These are phyloP conservation scores for Pterostichus madidus DNA, from an alignment of 2,888 invertebrate species.

Conservation along the genomic window DNA sequence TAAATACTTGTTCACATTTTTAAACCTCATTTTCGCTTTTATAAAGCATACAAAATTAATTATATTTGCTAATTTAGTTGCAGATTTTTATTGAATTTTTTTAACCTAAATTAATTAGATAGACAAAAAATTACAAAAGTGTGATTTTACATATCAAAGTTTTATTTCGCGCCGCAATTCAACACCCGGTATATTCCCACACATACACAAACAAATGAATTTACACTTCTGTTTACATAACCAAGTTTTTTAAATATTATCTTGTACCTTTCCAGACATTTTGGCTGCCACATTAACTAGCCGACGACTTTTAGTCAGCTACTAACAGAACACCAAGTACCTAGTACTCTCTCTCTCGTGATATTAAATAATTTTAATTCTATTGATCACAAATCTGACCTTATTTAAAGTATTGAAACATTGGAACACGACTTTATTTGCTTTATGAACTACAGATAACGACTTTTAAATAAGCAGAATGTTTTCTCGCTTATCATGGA, in stretches of 20 bases:
- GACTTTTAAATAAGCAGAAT: slow-evolving; percentile 18
- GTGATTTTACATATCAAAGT: too few species aligned
- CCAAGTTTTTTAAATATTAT: not conserved
- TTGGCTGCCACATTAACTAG: not conserved
- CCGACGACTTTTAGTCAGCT: slow-evolving; percentile 8
- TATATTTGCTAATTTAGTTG: too few species aligned
- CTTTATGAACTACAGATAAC: not conserved
- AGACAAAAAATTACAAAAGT: too few species aligned
- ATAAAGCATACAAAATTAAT: too few species aligned
- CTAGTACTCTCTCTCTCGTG: not conserved
- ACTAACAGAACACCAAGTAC: not conserved
- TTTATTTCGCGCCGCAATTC: too few species aligned
- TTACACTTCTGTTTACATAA: slow-evolving; percentile 5
- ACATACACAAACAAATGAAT: not conserved
- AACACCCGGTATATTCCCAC: not conserved
- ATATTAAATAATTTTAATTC: slow-evolving; percentile 34
- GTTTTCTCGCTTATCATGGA: slow-evolving; percentile 26
- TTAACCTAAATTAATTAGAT: too few species aligned
- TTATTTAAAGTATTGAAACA: slow-evolving; percentile 35
- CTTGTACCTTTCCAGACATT: slow-evolving; percentile 2
- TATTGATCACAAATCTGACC: slow-evolving; percentile 51
- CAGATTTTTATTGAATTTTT: too few species aligned
- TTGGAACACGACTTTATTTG: not conserved
- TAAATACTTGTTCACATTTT: too few species aligned
- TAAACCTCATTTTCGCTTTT: too few species aligned